Percentiles rank a stretch among this genome's conserved stretches.
Conservation (phyloP, 2,113 vertebrate genomes). For the Callithrix jacchus region DNA sequence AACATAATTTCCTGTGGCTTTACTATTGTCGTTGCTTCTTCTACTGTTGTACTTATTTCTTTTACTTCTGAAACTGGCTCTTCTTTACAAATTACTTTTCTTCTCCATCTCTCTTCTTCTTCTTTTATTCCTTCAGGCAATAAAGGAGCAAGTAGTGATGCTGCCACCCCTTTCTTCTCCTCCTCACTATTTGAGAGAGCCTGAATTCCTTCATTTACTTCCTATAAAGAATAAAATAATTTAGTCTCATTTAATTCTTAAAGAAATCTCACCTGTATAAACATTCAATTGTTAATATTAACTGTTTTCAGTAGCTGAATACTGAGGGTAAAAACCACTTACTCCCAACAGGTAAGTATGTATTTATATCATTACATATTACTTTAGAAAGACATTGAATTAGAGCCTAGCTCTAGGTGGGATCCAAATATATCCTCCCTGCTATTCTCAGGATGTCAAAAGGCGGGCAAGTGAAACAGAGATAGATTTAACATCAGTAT, state of each 20-base stretch:
- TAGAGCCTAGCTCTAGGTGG: background rate
- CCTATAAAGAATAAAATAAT: constrained; percentile 81
- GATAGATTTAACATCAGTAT: background rate
- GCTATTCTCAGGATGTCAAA: background rate
- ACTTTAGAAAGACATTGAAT: background rate
- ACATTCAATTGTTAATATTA: background rate
- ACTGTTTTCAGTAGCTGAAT: background rate
- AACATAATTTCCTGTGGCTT: constrained; percentile 51
- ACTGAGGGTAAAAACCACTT: background rate
- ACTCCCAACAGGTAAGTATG: background rate
- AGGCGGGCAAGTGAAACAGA: background rate
- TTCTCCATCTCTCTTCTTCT: constrained; percentile 96
- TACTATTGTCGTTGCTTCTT: constrained; percentile 40
- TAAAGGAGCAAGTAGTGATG: constrained; percentile 93
- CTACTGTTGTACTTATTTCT: background rate
- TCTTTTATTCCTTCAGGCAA: constrained; percentile 94
- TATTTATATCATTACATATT: background rate
- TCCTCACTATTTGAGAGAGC: constrained; percentile 95
- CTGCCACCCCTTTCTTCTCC: constrained; percentile 93
- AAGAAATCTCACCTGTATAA: background rate
- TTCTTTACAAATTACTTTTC: constrained; percentile 91
- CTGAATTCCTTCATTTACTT: constrained; percentile 95
- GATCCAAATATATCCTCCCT: background rate
- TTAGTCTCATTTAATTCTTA: background rate
- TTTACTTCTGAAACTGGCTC: constrained; percentile 84